These are phyloP conservation scores for Notolabrus celidotus DNA, from an alignment of 2,797 vertebrate genomes.

Conservation along the genomic window DNA sequence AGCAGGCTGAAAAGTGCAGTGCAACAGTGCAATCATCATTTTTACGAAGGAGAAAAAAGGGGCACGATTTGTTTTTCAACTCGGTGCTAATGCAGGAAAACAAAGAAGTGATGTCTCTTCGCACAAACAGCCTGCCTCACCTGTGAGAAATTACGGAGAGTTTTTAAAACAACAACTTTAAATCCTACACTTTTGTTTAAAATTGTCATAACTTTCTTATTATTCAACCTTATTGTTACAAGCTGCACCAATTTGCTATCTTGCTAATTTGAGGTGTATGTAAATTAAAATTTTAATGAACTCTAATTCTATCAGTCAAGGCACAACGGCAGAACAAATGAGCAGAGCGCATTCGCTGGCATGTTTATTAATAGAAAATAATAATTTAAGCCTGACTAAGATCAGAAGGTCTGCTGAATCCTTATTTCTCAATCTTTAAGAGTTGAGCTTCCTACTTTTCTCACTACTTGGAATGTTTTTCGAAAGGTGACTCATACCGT, in stretches of 20 bases:
- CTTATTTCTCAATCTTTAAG: slow-evolving; percentile 6
- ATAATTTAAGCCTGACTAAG: not conserved
- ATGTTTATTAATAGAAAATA: slow-evolving; percentile 20
- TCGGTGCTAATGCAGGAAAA: not conserved
- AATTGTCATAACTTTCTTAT: slow-evolving; percentile 32
- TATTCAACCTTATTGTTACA: slow-evolving; percentile 17
- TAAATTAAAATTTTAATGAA: slow-evolving; percentile 37
- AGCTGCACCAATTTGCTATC: slow-evolving; percentile 14
- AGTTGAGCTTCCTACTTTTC: not conserved
- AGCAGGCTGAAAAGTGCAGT: not conserved
- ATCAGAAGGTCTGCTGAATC: not conserved
- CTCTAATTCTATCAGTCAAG: slow-evolving; percentile 34
- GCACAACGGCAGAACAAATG: slow-evolving; percentile 31
- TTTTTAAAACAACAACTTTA: slow-evolving; percentile 2
- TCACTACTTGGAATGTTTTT: not conserved
- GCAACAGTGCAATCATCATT: slow-evolving; percentile 9
- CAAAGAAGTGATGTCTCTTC: slow-evolving; percentile 34
- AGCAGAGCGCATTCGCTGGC: not conserved
- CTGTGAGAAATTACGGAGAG: slow-evolving; percentile 12
- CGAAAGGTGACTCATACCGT: not conserved
- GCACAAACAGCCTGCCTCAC: slow-evolving; percentile 26
- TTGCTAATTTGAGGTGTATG: slow-evolving; percentile 10
- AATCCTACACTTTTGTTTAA: slow-evolving; percentile 6
- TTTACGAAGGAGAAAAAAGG: slow-evolving; percentile 30
- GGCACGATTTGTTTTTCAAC: slow-evolving; percentile 37